Evolutionary conservation across 2,113 vertebrate species (phyloP).

Genomic region (Seriola rivoliana): DNA sequence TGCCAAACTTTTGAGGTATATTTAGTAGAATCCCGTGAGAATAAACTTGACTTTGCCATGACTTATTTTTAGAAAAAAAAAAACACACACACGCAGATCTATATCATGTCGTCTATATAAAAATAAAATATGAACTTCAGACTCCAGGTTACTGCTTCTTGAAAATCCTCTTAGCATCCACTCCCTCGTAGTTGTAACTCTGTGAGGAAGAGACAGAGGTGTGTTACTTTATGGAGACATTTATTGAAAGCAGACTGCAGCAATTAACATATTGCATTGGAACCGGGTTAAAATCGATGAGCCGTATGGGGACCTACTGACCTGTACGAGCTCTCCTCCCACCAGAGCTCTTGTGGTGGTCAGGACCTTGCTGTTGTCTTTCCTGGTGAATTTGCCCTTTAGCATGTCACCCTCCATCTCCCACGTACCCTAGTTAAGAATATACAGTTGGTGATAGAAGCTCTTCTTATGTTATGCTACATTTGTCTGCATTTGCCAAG

Average conservation of each 20-base stretch:
- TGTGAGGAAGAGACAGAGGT: conserved; percentile 61
- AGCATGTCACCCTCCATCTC: conserved; percentile 84
- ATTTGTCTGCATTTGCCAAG: not conserved
- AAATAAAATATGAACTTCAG: conserved; percentile 45
- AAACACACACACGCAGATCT: not conserved
- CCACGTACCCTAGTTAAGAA: conserved; percentile 87
- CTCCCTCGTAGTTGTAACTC: conserved; percentile 91
- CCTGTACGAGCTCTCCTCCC: conserved; percentile 89
- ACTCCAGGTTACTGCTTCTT: conserved; percentile 86
- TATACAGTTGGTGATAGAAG: not conserved
- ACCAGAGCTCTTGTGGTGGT: conserved; percentile 82
- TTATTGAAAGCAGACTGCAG: not conserved
- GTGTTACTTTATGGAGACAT: not conserved
- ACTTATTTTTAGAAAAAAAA: conserved; percentile 1
- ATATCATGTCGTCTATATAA: conserved; percentile 27
- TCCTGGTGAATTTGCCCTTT: conserved; percentile 87
- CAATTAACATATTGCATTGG: not conserved
- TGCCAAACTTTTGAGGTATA: conserved; percentile 36
- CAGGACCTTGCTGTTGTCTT: conserved; percentile 90
- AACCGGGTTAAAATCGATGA: not conserved
- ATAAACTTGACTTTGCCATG: not conserved
- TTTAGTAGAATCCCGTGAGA: conserved; percentile 6
- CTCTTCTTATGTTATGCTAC: not conserved
- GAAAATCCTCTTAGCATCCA: conserved; percentile 92
- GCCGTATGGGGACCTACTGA: conserved; percentile 67